These are phyloP conservation scores for Ciona savignyi DNA, from an alignment of 23 tunicate genomes.

Conservation along the genomic window DNA sequence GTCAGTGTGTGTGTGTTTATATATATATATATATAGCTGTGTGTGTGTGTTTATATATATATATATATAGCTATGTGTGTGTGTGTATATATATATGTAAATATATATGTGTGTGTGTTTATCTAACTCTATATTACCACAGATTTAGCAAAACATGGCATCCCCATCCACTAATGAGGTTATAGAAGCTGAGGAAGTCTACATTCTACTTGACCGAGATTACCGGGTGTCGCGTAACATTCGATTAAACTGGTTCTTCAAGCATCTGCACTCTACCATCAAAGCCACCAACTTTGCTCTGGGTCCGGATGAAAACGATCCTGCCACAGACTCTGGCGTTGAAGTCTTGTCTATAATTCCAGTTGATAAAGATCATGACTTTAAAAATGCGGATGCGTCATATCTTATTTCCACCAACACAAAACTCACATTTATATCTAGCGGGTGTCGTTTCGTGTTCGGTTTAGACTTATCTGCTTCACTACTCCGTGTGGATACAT, in stretches of 20 bases:
- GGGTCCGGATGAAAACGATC: not conserved
- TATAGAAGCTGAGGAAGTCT: slow-evolving; percentile 42
- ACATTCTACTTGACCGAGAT: slow-evolving; percentile 26
- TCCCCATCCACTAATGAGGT: not conserved
- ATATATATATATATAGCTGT: too few species aligned
- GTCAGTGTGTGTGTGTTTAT: too few species aligned
- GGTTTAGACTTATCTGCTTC: slow-evolving; percentile 79
- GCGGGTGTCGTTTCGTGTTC: slow-evolving; percentile 75
- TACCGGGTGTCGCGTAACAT: slow-evolving; percentile 62
- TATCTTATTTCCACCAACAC: slow-evolving; percentile 22
- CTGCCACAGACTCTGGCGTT: not conserved
- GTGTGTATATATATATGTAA: too few species aligned
- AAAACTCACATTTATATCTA: slow-evolving; percentile 52
- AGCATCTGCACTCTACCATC: slow-evolving; percentile 24
- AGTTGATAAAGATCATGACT: not conserved
- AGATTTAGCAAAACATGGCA: too few species aligned
- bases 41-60: too few species aligned
- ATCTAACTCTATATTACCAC: too few species aligned
- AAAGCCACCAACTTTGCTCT: not conserved
- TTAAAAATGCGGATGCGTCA: not conserved
- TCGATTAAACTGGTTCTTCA: slow-evolving; percentile 67
- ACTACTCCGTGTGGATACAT: slow-evolving; percentile 45
- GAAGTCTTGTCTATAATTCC: slow-evolving; percentile 10
- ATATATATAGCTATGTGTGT: too few species aligned
- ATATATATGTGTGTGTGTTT: too few species aligned